Base-by-base conservation (phyloP, 2,113 vertebrate genomes). In the Mesoclemmys tuberculata region DNA sequence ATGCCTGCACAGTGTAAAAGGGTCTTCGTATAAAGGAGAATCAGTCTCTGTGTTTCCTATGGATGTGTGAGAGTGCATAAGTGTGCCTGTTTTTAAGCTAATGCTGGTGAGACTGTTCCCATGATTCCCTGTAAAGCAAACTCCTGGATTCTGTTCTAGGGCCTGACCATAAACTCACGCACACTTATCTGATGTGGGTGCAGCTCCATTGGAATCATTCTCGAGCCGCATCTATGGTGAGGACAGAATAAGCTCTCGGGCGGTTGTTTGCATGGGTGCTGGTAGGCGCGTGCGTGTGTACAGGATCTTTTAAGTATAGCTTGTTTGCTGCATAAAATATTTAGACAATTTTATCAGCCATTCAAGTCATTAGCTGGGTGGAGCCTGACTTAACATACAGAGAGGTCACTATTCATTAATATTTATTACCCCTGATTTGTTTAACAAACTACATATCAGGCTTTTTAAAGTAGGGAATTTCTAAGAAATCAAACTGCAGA, bases 391-490 rank as follows among this genome's bases (percentile, higher is more conserved):
- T 80, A 92, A 82, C 1, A 83, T 90, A n/a, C 80, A 74, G 92
- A 5, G 38, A 90, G 95, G 90, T 94, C 90, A 82, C 26, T 6
- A 18, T 1, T 92, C 96, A 96, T 98, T 96, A 98, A 97, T 98
- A 98, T 98, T 98, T 97, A 98, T 97, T 80, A 79, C 16, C 85
- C 95, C 91, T 95, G 93, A 96, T 97, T 97, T 97, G 96, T 95
- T 97, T 96, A 94, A 71, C 92, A 90, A 96, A 97, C 83, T 41
- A 68, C 49, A 80, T 96, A 92, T 27, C 6, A 78, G 93, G 95
- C 95, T 93, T 88, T 90, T 80, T 80, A 92, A 95, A 1, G 1
- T 1, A 31, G 92, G 94, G 92, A 88, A 90, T 93, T 97, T 74
- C 88, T 87, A 19, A 5, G 84, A 91, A 83, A 94, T 92, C 95